Percentiles rank a stretch among this genome's conserved stretches.
These are phyloP conservation scores for Coronaproctus castanopsis DNA, from an alignment of 2,888 invertebrate species.

Conservation along the genomic window DNA sequence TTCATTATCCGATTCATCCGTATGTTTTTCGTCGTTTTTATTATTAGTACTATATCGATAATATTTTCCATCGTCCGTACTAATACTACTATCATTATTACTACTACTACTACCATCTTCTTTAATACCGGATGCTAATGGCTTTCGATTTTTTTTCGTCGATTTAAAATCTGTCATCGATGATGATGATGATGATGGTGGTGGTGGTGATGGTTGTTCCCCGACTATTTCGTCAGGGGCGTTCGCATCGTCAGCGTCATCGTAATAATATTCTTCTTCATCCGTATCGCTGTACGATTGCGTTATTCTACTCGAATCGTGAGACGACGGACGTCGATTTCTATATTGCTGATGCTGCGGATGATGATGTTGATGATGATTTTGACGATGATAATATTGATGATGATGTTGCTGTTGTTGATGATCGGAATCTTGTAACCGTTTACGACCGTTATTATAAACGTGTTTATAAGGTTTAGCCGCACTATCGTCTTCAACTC, in stretches of 20 bases:
- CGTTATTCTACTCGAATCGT: not conserved
- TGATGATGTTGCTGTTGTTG: not conserved
- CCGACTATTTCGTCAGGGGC: not conserved
- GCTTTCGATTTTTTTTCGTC: too few species aligned
- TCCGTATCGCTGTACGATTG: slow-evolving; percentile 1
- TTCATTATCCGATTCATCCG: too few species aligned
- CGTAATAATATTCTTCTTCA: slow-evolving; percentile 6
- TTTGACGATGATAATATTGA: not conserved
- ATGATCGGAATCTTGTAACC: not conserved
- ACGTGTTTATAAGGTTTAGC: too few species aligned
- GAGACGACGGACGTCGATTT: not conserved
- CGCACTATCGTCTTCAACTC: too few species aligned
- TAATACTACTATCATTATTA: too few species aligned
- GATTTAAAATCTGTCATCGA: too few species aligned
- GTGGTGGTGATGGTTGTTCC: not conserved
- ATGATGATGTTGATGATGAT: not conserved
- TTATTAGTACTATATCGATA: too few species aligned
- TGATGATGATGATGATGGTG: not conserved
- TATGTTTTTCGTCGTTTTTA: too few species aligned
- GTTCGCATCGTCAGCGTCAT: slow-evolving; percentile 5
- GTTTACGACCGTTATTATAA: not conserved
- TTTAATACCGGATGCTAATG: too few species aligned
- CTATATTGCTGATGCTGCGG: not conserved
- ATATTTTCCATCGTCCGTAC: too few species aligned
- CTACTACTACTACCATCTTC: too few species aligned